Evolutionary conservation across 1,140 invertebrate genomes (phyloP), one percentile per base, ranked within the genome.

Genomic region (Cepaea nemoralis): DNA sequence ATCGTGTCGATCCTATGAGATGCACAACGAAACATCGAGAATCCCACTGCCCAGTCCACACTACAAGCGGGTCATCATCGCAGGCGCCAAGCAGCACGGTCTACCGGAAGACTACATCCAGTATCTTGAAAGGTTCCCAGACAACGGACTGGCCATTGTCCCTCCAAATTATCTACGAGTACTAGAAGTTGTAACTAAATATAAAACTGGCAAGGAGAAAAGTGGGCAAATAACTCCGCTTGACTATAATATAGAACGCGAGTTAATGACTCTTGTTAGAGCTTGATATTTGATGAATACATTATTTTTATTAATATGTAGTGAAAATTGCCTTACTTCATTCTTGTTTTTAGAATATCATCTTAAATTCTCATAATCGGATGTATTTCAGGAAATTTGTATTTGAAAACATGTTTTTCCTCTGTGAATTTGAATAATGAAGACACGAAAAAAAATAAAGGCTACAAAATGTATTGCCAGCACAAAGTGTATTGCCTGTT

Each of bases 51-150:
- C 95, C 37, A 96, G 95, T 0, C 92, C 92, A 31, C 92, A 94
- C 37, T 96, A 96, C 87, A 90, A 95, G 90, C 88, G 92, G 77
- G 90, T 93, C 8, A 94, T 94, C 70, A 83, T 94, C 22, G 83
- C 89, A 40, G 96, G 95, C 27, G 95, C 95, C 14, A 87, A 91
- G 83, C 95, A 96, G 90, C 94, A 94, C 87, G 88, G 93, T 35
- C 90, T 97, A 78, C 95, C 95, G 6, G 82, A 90, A 35, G 91
- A 94, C 35, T 96, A 96, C 87, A 92, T 95, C 31, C 74, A 92
- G 77, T 92, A 91, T 50, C 91, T 96, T 76, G 89, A 94, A 87
- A 90, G 83, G 27, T 93, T 96, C 85, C 92, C 93, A 24, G 92
- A 95, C 85, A 96, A 96, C 91, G 94, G 93, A 31, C 45, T 59